These are phyloP conservation scores for Scaptodrosophila latifasciaeformis DNA, from an alignment of 2,888 invertebrate genomes.

Conservation along the genomic window DNA sequence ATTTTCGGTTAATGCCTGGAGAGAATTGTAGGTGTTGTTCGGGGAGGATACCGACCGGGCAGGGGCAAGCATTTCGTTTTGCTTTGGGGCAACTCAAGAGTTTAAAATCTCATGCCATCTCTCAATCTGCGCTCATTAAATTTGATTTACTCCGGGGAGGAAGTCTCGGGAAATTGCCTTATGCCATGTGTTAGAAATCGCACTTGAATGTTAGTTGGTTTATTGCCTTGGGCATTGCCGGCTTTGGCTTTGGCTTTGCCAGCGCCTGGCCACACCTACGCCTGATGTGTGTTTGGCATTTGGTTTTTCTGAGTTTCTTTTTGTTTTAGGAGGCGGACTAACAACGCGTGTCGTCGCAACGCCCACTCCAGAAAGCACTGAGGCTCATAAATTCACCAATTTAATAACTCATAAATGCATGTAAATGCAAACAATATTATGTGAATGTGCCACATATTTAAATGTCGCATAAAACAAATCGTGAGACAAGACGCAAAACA, in stretches of 20 bases:
- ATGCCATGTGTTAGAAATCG: slow-evolving; percentile 20
- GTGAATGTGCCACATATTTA: slow-evolving; percentile 63
- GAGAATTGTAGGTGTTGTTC: slow-evolving; percentile 2
- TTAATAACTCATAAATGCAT: slow-evolving; percentile 66
- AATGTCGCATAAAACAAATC: slow-evolving; percentile 47
- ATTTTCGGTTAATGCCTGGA: background rate
- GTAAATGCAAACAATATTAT: slow-evolving; percentile 48
- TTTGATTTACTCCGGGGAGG: slow-evolving; percentile 41
- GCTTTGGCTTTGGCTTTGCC: no score
- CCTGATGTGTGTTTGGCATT: background rate
- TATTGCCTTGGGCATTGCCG: no score
- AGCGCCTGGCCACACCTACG: slow-evolving; percentile 47
- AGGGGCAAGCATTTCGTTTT: no score
- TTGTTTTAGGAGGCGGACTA: slow-evolving; percentile 23
- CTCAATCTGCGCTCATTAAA: slow-evolving; percentile 38
- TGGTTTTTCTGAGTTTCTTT: background rate
- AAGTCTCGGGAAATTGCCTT: background rate
- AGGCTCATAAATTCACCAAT: slow-evolving; percentile 57
- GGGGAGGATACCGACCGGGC: slow-evolving; percentile 18
- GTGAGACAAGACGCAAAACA: slow-evolving; percentile 25
- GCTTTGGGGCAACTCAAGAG: no score
- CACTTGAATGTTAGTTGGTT: slow-evolving; percentile 36
- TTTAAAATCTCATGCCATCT: no score
- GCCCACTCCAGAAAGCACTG: no score
- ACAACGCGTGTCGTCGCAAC: slow-evolving; percentile 65